Percentiles rank a stretch among this genome's conserved stretches.
These are phyloP conservation scores for Melanophora roralis DNA, from an alignment of 2,888 invertebrate species.

Conservation along the genomic window DNA sequence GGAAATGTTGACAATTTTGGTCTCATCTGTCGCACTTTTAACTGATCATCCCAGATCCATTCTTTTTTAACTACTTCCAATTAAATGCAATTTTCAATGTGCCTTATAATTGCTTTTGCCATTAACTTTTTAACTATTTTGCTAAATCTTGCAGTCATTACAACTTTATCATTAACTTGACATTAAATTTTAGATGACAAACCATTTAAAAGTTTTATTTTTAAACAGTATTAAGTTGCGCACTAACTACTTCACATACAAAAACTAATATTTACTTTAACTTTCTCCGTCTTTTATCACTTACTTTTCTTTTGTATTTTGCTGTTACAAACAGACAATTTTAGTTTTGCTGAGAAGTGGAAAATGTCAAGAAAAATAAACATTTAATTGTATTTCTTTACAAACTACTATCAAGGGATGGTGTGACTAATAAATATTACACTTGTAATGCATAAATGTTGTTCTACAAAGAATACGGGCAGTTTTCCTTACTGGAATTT, in stretches of 20 bases:
- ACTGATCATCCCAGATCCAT: no score
- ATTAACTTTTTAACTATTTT: background rate
- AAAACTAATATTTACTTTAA: conserved; percentile 26
- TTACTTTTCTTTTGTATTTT: background rate
- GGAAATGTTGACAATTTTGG: no score
- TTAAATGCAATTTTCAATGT: background rate
- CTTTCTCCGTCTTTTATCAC: background rate
- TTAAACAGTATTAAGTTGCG: conserved; percentile 4
- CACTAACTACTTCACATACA: background rate
- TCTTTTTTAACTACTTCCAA: no score
- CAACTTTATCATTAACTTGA: background rate
- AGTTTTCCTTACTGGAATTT: no score
- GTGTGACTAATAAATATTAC: background rate
- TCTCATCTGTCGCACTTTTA: no score
- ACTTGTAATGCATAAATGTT: background rate
- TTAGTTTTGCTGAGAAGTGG: background rate
- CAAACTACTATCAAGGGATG: background rate
- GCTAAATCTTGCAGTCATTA: background rate
- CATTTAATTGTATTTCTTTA: background rate
- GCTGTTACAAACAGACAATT: background rate
- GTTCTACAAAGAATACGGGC: background rate
- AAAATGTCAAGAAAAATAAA: background rate
- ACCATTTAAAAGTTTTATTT: conserved; percentile 43
- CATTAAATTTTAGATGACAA: conserved; percentile 23
- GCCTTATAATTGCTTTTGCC: background rate